Percentiles rank a stretch among this genome's conserved stretches.
Conservation (phyloP, 2,888 invertebrate species). For the Carterocephalus palaemon region DNA sequence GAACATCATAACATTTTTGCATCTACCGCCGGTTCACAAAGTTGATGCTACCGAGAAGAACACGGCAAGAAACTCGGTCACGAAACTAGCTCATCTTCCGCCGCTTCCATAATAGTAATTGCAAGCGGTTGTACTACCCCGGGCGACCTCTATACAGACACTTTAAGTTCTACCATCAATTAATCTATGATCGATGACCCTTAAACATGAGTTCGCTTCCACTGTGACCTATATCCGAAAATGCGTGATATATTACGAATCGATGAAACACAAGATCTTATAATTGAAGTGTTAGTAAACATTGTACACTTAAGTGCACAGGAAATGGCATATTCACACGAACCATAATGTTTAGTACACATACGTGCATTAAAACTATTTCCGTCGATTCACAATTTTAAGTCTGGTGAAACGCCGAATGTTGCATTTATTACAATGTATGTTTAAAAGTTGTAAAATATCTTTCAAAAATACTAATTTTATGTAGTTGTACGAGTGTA, state of each 20-base stretch:
- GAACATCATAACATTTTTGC: too few relatives aligned
- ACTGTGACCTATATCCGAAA: too few relatives aligned
- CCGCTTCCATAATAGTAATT: too few relatives aligned
- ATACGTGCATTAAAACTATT: slow-evolving; percentile 24
- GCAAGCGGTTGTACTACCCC: too few relatives aligned
- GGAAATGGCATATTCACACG: slow-evolving; percentile 36
- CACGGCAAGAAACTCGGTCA: too few relatives aligned
- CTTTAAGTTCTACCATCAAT: too few relatives aligned
- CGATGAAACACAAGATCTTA: slow-evolving; percentile 18
- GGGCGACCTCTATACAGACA: too few relatives aligned
- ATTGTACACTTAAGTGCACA: slow-evolving; percentile 24
- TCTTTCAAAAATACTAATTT: not conserved
- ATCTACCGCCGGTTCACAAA: too few relatives aligned
- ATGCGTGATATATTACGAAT: not conserved
- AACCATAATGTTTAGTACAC: slow-evolving; percentile 22
- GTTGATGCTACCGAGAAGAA: too few relatives aligned
- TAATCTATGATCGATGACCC: too few relatives aligned
- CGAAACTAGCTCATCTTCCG: too few relatives aligned
- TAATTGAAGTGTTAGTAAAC: slow-evolving; percentile 33
- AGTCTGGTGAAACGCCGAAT: slow-evolving; percentile 2
- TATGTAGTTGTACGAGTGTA: not conserved
- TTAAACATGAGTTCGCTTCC: too few relatives aligned
- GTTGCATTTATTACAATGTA: slow-evolving; percentile 13
- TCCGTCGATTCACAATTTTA: slow-evolving; percentile 11
- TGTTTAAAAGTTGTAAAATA: not conserved